Conservation (phyloP, 1,140 invertebrate species). For the Halyomorpha halys region DNA sequence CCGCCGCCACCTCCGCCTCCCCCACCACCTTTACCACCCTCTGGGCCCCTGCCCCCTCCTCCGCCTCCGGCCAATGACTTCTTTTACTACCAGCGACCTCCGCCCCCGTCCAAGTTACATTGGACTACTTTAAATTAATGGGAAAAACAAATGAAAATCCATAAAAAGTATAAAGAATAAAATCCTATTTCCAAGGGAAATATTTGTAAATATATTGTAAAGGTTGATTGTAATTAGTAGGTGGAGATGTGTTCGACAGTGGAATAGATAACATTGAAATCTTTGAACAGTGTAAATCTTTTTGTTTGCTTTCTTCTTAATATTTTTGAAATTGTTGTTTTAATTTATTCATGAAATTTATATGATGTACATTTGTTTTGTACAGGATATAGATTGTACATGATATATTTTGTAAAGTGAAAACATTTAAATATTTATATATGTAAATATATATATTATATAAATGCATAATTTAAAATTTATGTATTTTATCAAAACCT, state of each 20-base stretch:
- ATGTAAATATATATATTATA: neutral
- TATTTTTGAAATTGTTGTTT: neutral
- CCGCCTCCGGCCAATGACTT: neutral
- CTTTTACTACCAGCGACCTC: constrained; percentile 1
- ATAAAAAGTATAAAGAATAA: neutral
- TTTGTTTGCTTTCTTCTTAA: neutral
- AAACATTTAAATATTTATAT: neutral
- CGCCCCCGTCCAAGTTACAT: neutral
- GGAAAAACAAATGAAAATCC: neutral
- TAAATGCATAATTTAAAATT: neutral
- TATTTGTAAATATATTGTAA: neutral
- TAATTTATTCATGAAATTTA: constrained; percentile 8
- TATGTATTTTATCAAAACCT: neutral
- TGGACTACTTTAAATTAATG: neutral
- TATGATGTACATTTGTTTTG: neutral
- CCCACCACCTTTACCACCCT: neutral
- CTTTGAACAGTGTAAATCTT: neutral
- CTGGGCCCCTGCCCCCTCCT: neutral
- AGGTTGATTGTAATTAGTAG: too few relatives aligned
- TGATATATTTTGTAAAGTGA: constrained; percentile 11
- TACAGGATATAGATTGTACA: constrained; percentile 7
- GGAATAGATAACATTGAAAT: neutral
- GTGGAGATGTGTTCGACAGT: too few relatives aligned
- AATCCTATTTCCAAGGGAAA: neutral
- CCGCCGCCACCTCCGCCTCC: constrained; percentile 11